Evolutionary conservation across 1,140 invertebrate species (phyloP).

Genomic region (Drosophila quadrilineata): DNA sequence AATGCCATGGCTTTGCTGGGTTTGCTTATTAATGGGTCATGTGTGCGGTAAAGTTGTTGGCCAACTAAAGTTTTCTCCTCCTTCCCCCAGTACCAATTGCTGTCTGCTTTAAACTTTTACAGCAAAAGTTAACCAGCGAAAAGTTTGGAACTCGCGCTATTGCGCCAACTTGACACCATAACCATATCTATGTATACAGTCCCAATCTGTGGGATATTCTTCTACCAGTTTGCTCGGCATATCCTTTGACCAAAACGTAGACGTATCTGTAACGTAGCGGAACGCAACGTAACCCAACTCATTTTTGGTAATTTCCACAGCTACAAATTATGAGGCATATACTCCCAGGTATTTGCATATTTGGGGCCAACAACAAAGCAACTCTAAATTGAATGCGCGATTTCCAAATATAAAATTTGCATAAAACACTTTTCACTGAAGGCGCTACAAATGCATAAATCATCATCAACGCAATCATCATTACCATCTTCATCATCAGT

Average conservation of each 20-base stretch:
- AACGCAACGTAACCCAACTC: no score
- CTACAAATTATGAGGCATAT: conserved; percentile 57
- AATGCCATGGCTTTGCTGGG: no score
- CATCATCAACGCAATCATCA: conserved; percentile 28
- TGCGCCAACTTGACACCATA: conserved; percentile 9
- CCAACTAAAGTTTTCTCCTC: conserved; percentile 11
- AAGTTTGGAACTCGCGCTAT: conserved; percentile 33
- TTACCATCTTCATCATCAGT: conserved; percentile 2
- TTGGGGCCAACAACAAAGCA: conserved; percentile 19
- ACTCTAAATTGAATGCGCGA: conserved; percentile 60
- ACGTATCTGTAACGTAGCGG: no score
- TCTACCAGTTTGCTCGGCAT: no score
- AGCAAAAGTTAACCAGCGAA: conserved; percentile 31
- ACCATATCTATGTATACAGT: no score
- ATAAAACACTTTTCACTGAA: conserved; percentile 45
- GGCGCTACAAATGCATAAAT: conserved; percentile 68
- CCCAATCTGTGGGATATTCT: no score
- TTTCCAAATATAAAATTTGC: conserved; percentile 57
- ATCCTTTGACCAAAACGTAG: no score
- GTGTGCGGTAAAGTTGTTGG: conserved; percentile 54
- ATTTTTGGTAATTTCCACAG: conserved; percentile 65
- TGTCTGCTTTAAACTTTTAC: conserved; percentile 32
- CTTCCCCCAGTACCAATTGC: conserved; percentile 4
- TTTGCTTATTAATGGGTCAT: conserved; percentile 74
- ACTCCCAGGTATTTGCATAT: conserved; percentile 70